phyloP scores from a whole-genome alignment of 2,888 invertebrate genomes.

The Hypercompe scribonia region DNA sequence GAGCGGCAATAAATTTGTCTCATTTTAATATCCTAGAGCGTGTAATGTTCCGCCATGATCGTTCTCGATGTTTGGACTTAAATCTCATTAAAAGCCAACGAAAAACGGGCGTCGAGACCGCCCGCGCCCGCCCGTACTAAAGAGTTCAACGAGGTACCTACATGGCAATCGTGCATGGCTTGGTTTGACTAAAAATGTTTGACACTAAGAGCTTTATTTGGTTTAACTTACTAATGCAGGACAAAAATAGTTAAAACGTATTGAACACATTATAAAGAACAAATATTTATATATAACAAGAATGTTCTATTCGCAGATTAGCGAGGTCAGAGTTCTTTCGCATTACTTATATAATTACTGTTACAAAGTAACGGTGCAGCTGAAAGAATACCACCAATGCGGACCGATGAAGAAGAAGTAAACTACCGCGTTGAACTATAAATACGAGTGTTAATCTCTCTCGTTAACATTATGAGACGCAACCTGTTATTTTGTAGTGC shows the following conservation, averaged over 20 bases:
- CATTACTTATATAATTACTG: constrained; percentile 40
- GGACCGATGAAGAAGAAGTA: constrained; percentile 4
- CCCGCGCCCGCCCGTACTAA: constrained; percentile 65
- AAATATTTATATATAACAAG: background rate
- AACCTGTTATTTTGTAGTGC: constrained; percentile 78
- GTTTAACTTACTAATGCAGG: background rate
- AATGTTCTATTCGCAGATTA: background rate
- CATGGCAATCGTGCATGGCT: constrained; percentile 23
- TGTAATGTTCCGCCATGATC: constrained; percentile 75
- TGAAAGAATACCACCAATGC: constrained; percentile 42
- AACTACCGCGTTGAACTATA: constrained; percentile 48
- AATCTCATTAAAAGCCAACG: constrained; percentile 66
- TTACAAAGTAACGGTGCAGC: constrained; percentile 46
- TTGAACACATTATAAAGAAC: background rate
- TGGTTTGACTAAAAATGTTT: constrained; percentile 17
- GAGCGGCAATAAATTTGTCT: constrained; percentile 85
- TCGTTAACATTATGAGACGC: constrained; percentile 72
- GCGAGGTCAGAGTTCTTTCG: constrained; percentile 26
- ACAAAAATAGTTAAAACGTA: background rate
- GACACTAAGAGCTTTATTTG: background rate
- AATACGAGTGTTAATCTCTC: constrained; percentile 69
- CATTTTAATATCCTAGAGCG: constrained; percentile 84
- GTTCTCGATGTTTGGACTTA: constrained; percentile 69
- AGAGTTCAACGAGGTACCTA: constrained; percentile 79
- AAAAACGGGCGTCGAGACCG: constrained; percentile 50